Base-by-base conservation (phyloP, 2,113 vertebrate genomes). In the Tychaedon coryphoeus region DNA sequence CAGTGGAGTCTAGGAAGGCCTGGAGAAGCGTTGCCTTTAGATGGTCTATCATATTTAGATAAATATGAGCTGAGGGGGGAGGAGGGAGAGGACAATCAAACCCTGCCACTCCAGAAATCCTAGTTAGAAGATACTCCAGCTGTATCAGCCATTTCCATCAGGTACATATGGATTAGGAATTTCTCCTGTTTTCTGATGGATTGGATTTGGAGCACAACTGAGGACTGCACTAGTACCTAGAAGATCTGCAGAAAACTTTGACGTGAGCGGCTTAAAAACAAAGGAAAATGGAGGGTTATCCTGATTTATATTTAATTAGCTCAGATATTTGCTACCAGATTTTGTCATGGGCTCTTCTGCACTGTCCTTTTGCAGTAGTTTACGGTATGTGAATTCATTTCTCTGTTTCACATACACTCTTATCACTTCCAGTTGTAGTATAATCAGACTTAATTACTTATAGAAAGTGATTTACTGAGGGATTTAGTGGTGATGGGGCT, bases 141-240 rank as follows among this genome's bases (percentile, higher is more conserved):
- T 91, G 8, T 90, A 53, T 78, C 66, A 71, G 1, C 69, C 76
- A 69, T 48, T 61, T 85, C 76, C 86, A 69, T 90, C 93, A 92
- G 87, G 85, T 57, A 67, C 12, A 0, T 66, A 26, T 3, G 67
- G 85, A 83, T 88, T 82, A 36, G 34, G 86, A 74, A 45, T 82
- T 86, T 86, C 74, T 90, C 26, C 81, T 64, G 54, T 54, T 65
- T 71, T 67, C 81, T 93, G 84, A 56, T 92, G 83, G 87, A 70
- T 38, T 83, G 91, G 82, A 57, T 56, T 88, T 93, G 92, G 84
- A 92, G 47, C 77, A 60, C 83, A 92, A 82, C 92, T 74, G 94
- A 96, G 53, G 48, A 64, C 92, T 83, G 45, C 79, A 0, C n/a
- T 90, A 92, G 54, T 72, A 5, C 87, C 73, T 77, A 84, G 74